phyloP scores from a whole-genome alignment of 1,140 invertebrate genomes.

The Cydia strobilella region DNA sequence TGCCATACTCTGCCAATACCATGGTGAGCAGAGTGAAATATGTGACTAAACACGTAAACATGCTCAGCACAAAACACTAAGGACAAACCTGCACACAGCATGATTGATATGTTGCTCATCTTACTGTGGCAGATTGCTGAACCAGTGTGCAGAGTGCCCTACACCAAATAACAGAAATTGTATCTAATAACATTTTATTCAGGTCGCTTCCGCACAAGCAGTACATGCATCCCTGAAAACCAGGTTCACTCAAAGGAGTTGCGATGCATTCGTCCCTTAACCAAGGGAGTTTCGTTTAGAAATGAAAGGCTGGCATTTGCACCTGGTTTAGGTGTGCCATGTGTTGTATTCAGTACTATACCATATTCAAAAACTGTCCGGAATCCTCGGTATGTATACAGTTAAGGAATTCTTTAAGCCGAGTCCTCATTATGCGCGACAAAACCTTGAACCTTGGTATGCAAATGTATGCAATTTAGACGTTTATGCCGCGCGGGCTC shows the following conservation, averaged over 20 bases:
- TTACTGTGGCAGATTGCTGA: too few species aligned
- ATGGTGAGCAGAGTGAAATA: too few species aligned
- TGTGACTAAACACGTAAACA: too few species aligned
- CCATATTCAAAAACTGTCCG: constrained; percentile 87
- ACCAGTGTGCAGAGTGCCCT: neutral
- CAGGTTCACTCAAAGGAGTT: constrained; percentile 80
- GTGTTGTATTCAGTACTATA: constrained; percentile 90
- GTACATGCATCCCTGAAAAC: constrained; percentile 77
- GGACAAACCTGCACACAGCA: too few species aligned
- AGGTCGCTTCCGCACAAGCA: constrained; percentile 73
- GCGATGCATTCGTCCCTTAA: constrained; percentile 78
- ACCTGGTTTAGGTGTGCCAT: constrained; percentile 86
- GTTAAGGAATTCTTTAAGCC: neutral
- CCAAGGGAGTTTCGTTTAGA: constrained; percentile 84
- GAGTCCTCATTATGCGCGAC: neutral
- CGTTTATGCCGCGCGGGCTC: neutral
- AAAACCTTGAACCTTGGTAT: neutral
- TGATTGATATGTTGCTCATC: too few species aligned
- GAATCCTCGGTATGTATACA: constrained; percentile 81
- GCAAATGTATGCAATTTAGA: neutral
- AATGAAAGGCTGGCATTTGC: constrained; percentile 90
- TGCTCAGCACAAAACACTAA: too few species aligned
- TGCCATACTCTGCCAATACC: too few species aligned
- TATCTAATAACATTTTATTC: constrained; percentile 51
- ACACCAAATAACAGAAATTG: neutral